phyloP scores from a whole-genome alignment of 2,888 invertebrate genomes.

The Himalopsyche anomala region DNA sequence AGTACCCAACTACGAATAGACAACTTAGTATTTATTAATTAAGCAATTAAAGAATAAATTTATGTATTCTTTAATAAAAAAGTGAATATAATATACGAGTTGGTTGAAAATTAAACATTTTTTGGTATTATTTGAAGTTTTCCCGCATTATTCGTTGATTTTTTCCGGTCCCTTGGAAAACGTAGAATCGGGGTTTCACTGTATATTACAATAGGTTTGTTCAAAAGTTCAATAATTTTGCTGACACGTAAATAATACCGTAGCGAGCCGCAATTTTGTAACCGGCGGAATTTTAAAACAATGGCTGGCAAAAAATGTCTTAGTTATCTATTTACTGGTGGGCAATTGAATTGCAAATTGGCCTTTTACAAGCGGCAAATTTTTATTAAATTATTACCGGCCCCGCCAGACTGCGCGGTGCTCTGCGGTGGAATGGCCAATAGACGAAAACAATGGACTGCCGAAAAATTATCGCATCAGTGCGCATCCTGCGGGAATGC shows the following conservation, averaged over 20 bases:
- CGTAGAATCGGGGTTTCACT: too few relatives aligned
- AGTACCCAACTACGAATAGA: too few relatives aligned
- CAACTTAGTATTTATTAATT: too few relatives aligned
- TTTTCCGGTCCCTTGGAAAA: too few relatives aligned
- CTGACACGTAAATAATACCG: neutral
- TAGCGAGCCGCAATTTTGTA: neutral
- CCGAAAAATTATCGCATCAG: neutral
- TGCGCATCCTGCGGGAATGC: neutral
- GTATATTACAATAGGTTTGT: too few relatives aligned
- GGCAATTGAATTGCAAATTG: neutral
- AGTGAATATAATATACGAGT: too few relatives aligned
- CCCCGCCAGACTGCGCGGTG: constrained; percentile 26
- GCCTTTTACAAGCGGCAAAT: constrained; percentile 21
- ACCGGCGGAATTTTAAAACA: neutral
- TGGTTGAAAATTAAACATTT: too few relatives aligned
- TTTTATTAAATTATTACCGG: neutral
- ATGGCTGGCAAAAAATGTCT: neutral
- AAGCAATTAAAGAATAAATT: too few relatives aligned
- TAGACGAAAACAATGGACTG: neutral
- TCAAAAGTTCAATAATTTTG: neutral
- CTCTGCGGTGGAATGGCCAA: neutral
- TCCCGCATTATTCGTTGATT: too few relatives aligned
- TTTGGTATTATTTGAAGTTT: too few relatives aligned
- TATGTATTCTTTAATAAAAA: too few relatives aligned
- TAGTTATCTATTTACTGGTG: neutral